These are phyloP conservation scores for Apolygus lucorum DNA, from an alignment of 1,140 invertebrate genomes.

Conservation along the genomic window DNA sequence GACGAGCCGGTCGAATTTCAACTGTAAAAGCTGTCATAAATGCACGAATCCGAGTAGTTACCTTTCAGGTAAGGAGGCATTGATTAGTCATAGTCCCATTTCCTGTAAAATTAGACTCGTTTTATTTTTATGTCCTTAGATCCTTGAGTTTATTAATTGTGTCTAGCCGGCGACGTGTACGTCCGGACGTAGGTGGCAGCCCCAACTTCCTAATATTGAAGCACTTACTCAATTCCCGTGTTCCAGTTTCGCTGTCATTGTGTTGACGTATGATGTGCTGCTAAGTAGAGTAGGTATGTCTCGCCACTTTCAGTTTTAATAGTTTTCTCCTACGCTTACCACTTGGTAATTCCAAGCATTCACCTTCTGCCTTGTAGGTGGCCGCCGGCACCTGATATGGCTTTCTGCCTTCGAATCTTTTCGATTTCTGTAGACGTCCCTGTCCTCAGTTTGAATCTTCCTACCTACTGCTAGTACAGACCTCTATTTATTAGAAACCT, in stretches of 20 bases:
- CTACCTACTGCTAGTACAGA: too few species aligned
- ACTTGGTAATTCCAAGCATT: too few species aligned
- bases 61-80: neutral
- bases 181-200: neutral
- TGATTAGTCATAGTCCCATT: conserved; percentile 4
- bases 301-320: neutral
- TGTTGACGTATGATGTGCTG: neutral
- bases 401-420: too few species aligned
- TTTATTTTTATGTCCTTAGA: neutral
- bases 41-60: too few species aligned
- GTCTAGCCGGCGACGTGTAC: neutral
- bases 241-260: neutral
- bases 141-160: neutral
- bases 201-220: neutral
- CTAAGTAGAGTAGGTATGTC: neutral
- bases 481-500: too few species aligned
- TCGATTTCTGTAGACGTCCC: too few species aligned
- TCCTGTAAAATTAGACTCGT: neutral
- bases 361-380: too few species aligned
- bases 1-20: too few species aligned
- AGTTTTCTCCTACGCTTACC: too few species aligned
- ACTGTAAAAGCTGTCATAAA: too few species aligned
- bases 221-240: neutral
- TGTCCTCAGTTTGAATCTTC: too few species aligned
- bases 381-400: too few species aligned